Evolutionary conservation across 2,888 invertebrate genomes (phyloP).

Genomic region (Aspidiotus rigidus): DNA sequence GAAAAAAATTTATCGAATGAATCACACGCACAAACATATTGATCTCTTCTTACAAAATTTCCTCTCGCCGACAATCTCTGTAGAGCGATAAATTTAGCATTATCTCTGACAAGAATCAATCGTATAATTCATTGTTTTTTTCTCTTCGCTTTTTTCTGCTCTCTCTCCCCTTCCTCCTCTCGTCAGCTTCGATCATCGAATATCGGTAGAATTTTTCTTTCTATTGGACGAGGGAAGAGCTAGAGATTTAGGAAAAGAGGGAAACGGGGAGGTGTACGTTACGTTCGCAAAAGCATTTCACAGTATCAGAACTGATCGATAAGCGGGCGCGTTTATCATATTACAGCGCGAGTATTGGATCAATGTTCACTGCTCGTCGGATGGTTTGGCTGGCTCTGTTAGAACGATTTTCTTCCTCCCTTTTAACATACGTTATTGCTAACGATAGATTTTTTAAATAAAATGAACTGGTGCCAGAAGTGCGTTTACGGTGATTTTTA

Average conservation of each 20-base stretch:
- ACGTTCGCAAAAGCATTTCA: conserved; percentile 33
- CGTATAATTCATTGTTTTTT: neutral
- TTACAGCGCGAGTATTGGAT: conserved; percentile 33
- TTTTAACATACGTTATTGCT: conserved; percentile 12
- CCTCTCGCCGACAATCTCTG: neutral
- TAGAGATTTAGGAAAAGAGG: conserved; percentile 25
- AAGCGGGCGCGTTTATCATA: conserved; percentile 34
- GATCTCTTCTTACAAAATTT: too few relatives aligned
- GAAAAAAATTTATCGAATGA: too few relatives aligned
- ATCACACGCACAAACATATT: too few relatives aligned
- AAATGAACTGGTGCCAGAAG: neutral
- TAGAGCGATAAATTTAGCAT: neutral
- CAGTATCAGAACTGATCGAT: conserved; percentile 34
- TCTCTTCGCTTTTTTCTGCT: neutral
- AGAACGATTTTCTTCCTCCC: conserved; percentile 25
- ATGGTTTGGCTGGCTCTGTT: conserved; percentile 20
- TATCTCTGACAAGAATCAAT: neutral
- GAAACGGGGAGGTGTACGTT: conserved; percentile 25
- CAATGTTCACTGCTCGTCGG: conserved; percentile 32
- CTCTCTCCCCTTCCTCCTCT: neutral
- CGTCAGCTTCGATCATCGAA: conserved; percentile 17
- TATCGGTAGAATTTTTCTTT: conserved; percentile 19
- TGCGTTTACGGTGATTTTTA: neutral
- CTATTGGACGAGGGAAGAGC: neutral
- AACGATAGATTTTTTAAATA: conserved; percentile 11